phyloP scores from a whole-genome alignment of 1,140 invertebrate genomes.

The Pectinophora gossypiella region DNA sequence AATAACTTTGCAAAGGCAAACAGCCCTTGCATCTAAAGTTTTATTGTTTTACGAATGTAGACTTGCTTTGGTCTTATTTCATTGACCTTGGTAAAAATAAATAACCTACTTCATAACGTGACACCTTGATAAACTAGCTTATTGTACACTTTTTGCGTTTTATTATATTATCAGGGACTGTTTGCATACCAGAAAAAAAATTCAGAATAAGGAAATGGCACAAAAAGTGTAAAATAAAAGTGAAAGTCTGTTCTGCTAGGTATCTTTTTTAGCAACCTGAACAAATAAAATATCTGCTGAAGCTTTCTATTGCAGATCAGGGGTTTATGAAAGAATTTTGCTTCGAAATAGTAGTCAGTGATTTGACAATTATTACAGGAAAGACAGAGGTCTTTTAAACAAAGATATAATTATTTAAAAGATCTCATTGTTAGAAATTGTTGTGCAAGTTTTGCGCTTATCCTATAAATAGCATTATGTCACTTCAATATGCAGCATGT shows the following conservation, averaged over 20 bases:
- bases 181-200: constrained; percentile 11
- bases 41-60: constrained; percentile 20
- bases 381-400: too few relatives aligned
- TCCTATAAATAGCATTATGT: not conserved
- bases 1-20: constrained; percentile 22
- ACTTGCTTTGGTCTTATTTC: constrained; percentile 23
- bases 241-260: constrained; percentile 1
- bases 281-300: not conserved
- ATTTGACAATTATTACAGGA: too few relatives aligned
- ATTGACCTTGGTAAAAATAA: constrained; percentile 41
- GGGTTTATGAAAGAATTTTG: too few relatives aligned
- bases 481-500: too few relatives aligned
- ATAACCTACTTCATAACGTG: constrained; percentile 22
- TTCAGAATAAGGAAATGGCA: not conserved
- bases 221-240: not conserved
- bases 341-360: too few relatives aligned
- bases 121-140: not conserved
- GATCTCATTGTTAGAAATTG: too few relatives aligned
- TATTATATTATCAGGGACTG: not conserved
- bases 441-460: not conserved
- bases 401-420: too few relatives aligned
- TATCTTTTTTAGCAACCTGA: not conserved
- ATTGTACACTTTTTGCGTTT: not conserved
- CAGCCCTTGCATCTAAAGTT: constrained; percentile 33
- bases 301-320: not conserved